Base-by-base conservation (phyloP, 2,888 invertebrate genomes). In the Creontiades dilutus region DNA sequence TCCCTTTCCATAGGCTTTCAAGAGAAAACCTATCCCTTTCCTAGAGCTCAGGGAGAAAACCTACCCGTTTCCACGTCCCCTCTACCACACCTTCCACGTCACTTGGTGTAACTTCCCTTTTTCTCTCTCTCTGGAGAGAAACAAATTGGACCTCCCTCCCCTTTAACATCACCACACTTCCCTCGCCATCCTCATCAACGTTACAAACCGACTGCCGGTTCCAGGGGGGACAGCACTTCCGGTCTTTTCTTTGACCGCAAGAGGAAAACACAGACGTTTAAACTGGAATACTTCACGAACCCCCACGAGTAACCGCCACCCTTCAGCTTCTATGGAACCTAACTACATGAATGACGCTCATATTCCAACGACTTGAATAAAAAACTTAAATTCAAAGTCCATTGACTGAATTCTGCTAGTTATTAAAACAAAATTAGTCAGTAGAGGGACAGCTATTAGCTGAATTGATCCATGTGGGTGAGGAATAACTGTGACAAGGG, bases 161-260 rank as follows among this genome's bases (percentile, higher is more conserved):
- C 37, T 37, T 37, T 37, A 37, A 2, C 37, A 37, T 37, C 37
- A 37, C 19, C 48, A 11, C 80, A 5, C 46, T n/a, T n/a, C 46
- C 80, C 46, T 7, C 27, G n/a, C n/a, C n/a, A n/a, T n/a, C 27
- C 23, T 68, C 68, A 23, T 68, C 68, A 23, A 68, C 68, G 68
- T 23, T 23, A 68, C 68, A 68, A 68, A 68, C 68, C 68, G 68
- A 68, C 68, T 68, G 23, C 68, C 68, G 23, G 27, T 19, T 68
- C 27, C 68, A 2, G 68, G 23, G 19, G 1, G 0, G 3, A 27
- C 3, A 11, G 5, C 23, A 19, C 68, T 78, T 47, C 78, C 47
- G 78, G 78, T 78, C 78, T 78, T 46, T 78, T 78, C 78, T 78
- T 47, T 78, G 47, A 47, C 47, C 78, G 78, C 78, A 78, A 19